A percentile compares a stretch with the other conserved stretches of the same genome.
phyloP scores from a whole-genome alignment of 1,140 invertebrate species.

The Drosophila tristis region DNA sequence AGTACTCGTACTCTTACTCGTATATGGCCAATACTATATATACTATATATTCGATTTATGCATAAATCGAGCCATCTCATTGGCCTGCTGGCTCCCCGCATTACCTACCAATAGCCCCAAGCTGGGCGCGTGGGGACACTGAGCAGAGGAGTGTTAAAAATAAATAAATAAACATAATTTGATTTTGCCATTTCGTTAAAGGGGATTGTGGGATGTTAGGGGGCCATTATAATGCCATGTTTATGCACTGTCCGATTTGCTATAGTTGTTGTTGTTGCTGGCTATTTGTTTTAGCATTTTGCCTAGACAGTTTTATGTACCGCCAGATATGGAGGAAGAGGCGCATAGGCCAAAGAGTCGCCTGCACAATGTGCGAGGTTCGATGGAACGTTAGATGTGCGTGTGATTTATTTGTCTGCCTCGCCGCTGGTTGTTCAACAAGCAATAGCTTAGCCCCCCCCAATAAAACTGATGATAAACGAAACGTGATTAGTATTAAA shows the following conservation, averaged over 20 bases:
- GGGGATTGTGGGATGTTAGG: not conserved
- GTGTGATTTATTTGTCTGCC: conserved; percentile 72
- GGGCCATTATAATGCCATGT: conserved; percentile 63
- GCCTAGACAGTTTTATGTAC: conserved; percentile 70
- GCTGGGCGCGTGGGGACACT: not conserved
- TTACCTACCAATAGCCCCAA: conserved; percentile 33
- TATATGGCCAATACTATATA: conserved; percentile 34
- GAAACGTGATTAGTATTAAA: conserved; percentile 61
- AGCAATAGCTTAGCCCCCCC: conserved; percentile 22
- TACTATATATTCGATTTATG: conserved; percentile 49
- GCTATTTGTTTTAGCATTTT: conserved; percentile 75
- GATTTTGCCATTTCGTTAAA: conserved; percentile 39
- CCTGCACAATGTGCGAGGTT: conserved; percentile 38
- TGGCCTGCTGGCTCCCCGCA: conserved; percentile 15
- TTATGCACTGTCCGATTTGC: conserved; percentile 52
- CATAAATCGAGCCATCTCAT: conserved; percentile 47
- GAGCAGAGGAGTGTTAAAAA: conserved; percentile 54
- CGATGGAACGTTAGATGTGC: conserved; percentile 27
- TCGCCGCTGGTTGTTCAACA: conserved; percentile 35
- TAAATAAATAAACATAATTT: conserved; percentile 70
- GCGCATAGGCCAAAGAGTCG: conserved; percentile 30
- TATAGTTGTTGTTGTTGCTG: conserved; percentile 31
- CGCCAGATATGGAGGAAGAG: conserved; percentile 38
- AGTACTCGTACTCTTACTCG: no score
- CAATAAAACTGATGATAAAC: conserved; percentile 51